Conservation (phyloP, 2,888 invertebrate genomes). For the Agrochola lychnidis region DNA sequence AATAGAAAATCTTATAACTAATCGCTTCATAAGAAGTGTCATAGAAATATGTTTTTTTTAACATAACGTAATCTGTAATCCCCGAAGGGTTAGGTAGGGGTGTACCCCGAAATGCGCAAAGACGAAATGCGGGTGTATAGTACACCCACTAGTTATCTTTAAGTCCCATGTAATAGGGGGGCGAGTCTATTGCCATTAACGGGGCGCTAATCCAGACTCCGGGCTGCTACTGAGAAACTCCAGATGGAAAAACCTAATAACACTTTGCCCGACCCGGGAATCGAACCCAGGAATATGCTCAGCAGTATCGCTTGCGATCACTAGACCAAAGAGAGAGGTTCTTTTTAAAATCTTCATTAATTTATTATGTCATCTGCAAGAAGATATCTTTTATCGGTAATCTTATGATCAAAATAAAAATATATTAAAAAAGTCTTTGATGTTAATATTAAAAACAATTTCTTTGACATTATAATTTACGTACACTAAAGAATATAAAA, state of each 20-base stretch:
- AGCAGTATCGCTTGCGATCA: background rate
- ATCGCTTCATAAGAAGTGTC: background rate
- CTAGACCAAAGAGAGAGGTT: background rate
- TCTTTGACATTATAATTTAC: background rate
- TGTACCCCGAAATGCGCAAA: no score
- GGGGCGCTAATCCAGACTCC: background rate
- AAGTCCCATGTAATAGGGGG: background rate
- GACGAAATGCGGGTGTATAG: no score
- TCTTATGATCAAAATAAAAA: background rate
- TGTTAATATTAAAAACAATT: slow-evolving; percentile 4
- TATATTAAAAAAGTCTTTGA: slow-evolving; percentile 6
- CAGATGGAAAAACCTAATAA: background rate
- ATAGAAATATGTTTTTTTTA: background rate
- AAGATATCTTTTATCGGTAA: background rate
- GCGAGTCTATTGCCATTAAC: background rate
- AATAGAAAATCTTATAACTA: background rate
- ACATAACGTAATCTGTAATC: background rate
- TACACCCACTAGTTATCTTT: background rate
- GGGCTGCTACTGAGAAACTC: background rate
- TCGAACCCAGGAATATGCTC: background rate
- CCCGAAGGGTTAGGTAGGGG: background rate
- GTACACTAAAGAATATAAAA: background rate
- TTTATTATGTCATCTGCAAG: background rate
- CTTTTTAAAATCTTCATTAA: background rate
- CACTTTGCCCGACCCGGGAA: background rate